Percentiles rank a stretch among this genome's conserved stretches.
Conservation (phyloP, 64 coral and sea anemone genomes). For the Anthopleura sola region DNA sequence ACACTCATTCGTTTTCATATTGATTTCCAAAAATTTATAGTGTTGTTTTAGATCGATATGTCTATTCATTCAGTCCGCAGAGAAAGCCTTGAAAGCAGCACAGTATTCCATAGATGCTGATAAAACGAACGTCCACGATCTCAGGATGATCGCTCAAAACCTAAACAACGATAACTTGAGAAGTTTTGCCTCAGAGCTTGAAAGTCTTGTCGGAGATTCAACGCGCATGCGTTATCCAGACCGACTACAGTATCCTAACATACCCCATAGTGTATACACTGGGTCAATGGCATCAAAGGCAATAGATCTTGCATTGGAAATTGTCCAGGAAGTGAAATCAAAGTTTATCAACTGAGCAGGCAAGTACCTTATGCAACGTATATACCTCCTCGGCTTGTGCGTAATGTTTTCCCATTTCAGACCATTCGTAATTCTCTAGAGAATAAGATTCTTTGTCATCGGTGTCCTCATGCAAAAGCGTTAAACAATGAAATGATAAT, state of each 20-base stretch:
- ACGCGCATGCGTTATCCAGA: conserved; percentile 65
- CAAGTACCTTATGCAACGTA: too few species aligned
- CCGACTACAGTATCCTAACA: conserved; percentile 14
- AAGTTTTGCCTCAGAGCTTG: conserved; percentile 11
- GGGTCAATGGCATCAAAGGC: not conserved
- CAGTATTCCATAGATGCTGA: conserved; percentile 62
- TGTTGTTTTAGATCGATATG: too few species aligned
- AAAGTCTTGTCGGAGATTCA: conserved; percentile 38
- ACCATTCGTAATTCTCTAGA: too few species aligned
- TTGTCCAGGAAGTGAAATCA: conserved; percentile 10
- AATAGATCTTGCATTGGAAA: not conserved
- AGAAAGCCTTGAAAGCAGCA: conserved; percentile 74
- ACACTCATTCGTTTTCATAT: too few species aligned
- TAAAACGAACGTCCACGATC: conserved; percentile 37
- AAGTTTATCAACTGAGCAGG: too few species aligned
- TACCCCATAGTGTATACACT: conserved; percentile 34
- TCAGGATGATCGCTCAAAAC: not conserved
- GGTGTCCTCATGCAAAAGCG: too few species aligned
- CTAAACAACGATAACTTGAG: conserved; percentile 11
- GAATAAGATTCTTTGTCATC: too few species aligned
- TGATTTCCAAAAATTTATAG: too few species aligned
- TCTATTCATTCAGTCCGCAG: conserved; percentile 42
- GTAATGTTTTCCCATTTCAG: too few species aligned
- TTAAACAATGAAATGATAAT: too few species aligned
- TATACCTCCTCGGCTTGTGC: too few species aligned